Percentiles rank a stretch among this genome's conserved stretches.
These are phyloP conservation scores for Drosophila atroscutellata DNA, from an alignment of 2,888 invertebrate genomes.

Conservation along the genomic window DNA sequence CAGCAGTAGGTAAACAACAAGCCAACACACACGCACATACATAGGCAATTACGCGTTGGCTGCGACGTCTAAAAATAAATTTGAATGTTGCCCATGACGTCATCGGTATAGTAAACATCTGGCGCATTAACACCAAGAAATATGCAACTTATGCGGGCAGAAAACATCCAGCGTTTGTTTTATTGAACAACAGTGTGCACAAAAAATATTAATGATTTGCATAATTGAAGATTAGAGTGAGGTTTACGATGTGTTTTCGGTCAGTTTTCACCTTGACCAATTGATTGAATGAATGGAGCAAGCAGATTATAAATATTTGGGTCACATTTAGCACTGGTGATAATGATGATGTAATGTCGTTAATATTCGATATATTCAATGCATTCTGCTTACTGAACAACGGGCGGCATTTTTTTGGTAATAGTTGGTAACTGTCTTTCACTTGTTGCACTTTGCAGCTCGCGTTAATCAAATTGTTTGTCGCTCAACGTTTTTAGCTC, in stretches of 20 bases:
- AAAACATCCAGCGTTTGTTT: constrained; percentile 18
- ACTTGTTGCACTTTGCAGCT: constrained; percentile 71
- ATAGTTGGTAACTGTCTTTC: constrained; percentile 58
- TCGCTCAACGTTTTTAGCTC: constrained; percentile 49
- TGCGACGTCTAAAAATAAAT: constrained; percentile 66
- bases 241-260: constrained; percentile 23
- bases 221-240: constrained; percentile 25
- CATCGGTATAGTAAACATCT: constrained; percentile 76
- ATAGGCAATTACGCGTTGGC: constrained; percentile 9
- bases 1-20: constrained; percentile 57
- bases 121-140: constrained; percentile 58
- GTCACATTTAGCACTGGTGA: constrained; percentile 35
- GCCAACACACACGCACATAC: constrained; percentile 13
- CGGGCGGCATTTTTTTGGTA: constrained; percentile 69
- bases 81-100: constrained; percentile 73
- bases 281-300: constrained; percentile 19
- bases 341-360: constrained; percentile 63
- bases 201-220: constrained; percentile 24
- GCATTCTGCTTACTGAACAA: constrained; percentile 71
- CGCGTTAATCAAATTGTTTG: constrained; percentile 42
- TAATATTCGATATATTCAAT: constrained; percentile 25
- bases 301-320: constrained; percentile 27
- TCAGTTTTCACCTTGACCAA: constrained; percentile 27
- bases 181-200: background rate
- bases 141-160: constrained; percentile 50